Conservation (phyloP, 2,797 vertebrate genomes). For the Numenius phaeopus region DNA sequence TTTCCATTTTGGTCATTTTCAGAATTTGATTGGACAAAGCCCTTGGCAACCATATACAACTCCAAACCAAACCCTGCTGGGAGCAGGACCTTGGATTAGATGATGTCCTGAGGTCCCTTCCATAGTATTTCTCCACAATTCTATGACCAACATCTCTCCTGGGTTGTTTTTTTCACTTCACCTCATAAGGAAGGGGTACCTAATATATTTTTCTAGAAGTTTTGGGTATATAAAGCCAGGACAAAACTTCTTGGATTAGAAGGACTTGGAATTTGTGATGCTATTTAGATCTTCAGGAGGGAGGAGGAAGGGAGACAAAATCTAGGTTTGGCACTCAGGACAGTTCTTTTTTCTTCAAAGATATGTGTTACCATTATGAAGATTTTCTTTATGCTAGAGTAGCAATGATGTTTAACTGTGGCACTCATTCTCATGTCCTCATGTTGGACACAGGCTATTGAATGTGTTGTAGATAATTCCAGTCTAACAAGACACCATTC, state of each 20-base stretch:
- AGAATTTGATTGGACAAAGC: not conserved
- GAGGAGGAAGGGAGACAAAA: not conserved
- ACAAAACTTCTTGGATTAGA: not conserved
- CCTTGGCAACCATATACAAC: not conserved
- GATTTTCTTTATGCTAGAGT: not conserved
- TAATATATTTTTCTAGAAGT: not conserved
- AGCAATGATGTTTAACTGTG: not conserved
- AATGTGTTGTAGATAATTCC: not conserved
- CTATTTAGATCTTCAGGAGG: not conserved
- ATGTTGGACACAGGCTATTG: not conserved
- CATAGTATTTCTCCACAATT: not conserved
- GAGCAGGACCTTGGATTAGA: not conserved
- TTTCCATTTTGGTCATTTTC: not conserved
- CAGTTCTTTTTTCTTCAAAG: not conserved
- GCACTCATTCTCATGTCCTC: not conserved
- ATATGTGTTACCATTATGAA: not conserved
- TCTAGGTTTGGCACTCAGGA: not conserved
- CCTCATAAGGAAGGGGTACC: not conserved
- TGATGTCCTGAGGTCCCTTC: not conserved
- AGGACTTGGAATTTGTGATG: not conserved
- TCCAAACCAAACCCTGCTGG: not conserved
- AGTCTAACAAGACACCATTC: not conserved
- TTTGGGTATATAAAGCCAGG: not conserved
- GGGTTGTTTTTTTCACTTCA: not conserved
- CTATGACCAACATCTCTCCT: not conserved